phyloP scores from a whole-genome alignment of 2,888 invertebrate genomes.

The Amphipoea oculea region DNA sequence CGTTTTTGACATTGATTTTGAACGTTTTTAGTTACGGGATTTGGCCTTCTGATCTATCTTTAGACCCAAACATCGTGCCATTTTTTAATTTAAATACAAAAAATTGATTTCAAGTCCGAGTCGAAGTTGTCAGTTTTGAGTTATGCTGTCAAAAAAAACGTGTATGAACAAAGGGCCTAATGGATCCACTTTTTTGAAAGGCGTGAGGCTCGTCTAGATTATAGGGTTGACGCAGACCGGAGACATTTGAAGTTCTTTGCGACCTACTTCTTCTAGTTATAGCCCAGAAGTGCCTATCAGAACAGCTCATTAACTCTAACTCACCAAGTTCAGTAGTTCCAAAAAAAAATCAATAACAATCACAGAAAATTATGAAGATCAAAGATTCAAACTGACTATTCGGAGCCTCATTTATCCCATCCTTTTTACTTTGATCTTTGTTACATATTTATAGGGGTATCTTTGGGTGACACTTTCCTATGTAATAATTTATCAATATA shows the following conservation, averaged over 20 bases:
- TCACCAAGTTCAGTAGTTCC: not conserved
- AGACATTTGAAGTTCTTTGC: not conserved
- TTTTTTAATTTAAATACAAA: not conserved
- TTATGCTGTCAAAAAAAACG: not conserved
- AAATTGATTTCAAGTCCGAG: not conserved
- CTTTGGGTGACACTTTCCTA: not conserved
- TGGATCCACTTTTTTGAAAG: not conserved
- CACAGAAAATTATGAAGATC: conserved; percentile 3
- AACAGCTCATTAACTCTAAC: not conserved
- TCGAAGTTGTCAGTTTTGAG: not conserved
- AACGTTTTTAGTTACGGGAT: too few relatives aligned
- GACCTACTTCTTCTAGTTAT: not conserved
- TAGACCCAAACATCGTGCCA: not conserved
- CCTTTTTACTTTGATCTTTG: not conserved
- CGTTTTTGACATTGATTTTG: too few relatives aligned
- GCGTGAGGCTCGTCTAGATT: too few relatives aligned
- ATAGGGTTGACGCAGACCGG: not conserved
- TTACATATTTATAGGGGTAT: not conserved
- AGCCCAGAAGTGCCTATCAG: not conserved
- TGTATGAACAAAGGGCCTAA: not conserved
- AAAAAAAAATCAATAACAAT: not conserved
- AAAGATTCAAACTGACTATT: not conserved
- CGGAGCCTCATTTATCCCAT: not conserved
- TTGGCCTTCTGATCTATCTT: not conserved
- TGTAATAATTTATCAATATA: not conserved